A percentile compares a stretch with the other conserved stretches of the same genome.
Evolutionary conservation across 2,113 vertebrate genomes (phyloP).

Genomic region (Calidris pugnax): DNA sequence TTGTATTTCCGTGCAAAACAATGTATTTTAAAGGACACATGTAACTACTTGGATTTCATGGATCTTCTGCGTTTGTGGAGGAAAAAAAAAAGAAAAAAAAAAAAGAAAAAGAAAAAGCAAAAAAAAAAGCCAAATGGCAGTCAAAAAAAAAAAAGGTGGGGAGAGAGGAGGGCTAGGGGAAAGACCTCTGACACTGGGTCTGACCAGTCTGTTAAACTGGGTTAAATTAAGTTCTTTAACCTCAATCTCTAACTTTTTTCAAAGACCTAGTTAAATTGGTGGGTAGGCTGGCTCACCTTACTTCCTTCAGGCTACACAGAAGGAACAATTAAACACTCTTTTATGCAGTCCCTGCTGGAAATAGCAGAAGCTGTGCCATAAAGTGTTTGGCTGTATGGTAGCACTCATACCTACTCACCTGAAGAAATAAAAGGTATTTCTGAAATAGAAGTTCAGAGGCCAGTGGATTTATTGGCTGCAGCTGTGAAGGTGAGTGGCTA

Average conservation of each 20-base stretch:
- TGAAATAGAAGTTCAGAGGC: not conserved
- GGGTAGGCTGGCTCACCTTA: not conserved
- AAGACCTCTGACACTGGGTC: not conserved
- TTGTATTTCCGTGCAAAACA: not conserved
- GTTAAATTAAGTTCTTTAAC: not conserved
- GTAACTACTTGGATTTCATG: not conserved
- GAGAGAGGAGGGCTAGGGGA: not conserved
- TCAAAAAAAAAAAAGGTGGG: accelerated
- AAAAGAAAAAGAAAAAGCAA: not conserved
- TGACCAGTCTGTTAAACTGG: not conserved
- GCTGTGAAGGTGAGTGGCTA: not conserved
- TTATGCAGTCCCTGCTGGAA: not conserved
- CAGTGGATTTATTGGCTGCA: not conserved
- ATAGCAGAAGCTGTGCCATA: not conserved
- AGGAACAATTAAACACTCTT: conserved; percentile 19
- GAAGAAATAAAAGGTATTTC: not conserved
- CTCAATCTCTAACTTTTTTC: not conserved
- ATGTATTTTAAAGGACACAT: not conserved
- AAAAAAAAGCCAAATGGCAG: not conserved
- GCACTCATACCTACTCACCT: not conserved
- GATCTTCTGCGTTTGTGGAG: not conserved
- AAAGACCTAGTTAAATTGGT: not conserved
- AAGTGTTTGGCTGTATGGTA: not conserved
- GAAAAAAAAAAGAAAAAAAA: not conserved
- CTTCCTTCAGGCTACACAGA: not conserved